Percentiles rank a stretch among this genome's conserved stretches.
phyloP scores from a whole-genome alignment of 2,888 invertebrate genomes.

The Acleris literana region DNA sequence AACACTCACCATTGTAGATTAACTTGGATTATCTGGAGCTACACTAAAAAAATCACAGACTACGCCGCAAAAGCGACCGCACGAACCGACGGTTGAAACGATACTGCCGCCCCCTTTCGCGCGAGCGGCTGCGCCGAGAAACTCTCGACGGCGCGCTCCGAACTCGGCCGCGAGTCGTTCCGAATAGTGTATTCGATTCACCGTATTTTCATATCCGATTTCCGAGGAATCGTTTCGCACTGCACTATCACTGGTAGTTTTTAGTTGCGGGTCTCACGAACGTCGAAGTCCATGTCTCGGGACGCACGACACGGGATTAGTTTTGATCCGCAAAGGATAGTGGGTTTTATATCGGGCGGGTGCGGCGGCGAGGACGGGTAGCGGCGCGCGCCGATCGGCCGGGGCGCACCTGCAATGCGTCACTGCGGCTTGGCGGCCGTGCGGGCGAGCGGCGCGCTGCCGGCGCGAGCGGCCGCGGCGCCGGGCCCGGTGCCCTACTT shows the following conservation, averaged over 20 bases:
- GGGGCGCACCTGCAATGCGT: slow-evolving; percentile 94
- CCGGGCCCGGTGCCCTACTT: slow-evolving; percentile 65
- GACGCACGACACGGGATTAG: slow-evolving; percentile 82
- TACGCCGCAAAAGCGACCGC: slow-evolving; percentile 83
- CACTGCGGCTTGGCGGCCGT: slow-evolving; percentile 77
- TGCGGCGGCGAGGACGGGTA: slow-evolving; percentile 89
- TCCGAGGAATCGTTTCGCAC: slow-evolving; percentile 57
- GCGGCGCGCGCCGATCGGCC: slow-evolving; percentile 90
- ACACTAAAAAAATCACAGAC: slow-evolving; percentile 84
- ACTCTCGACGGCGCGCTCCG: slow-evolving; percentile 76
- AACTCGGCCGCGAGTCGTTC: slow-evolving; percentile 75
- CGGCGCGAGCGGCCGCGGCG: slow-evolving; percentile 49
- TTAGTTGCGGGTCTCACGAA: slow-evolving; percentile 65
- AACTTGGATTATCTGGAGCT: slow-evolving; percentile 84
- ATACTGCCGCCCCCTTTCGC: slow-evolving; percentile 84
- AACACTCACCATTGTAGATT: slow-evolving; percentile 84
- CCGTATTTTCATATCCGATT: slow-evolving; percentile 75
- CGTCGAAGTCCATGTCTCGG: slow-evolving; percentile 81
- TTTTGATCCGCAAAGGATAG: slow-evolving; percentile 85
- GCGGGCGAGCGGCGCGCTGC: slow-evolving; percentile 46
- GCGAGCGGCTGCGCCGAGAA: slow-evolving; percentile 78
- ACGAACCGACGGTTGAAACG: slow-evolving; percentile 82
- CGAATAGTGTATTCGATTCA: slow-evolving; percentile 76
- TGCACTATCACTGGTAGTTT: slow-evolving; percentile 55
- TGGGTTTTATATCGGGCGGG: slow-evolving; percentile 87